Evolutionary conservation across 2,113 vertebrate genomes (phyloP).

Genomic region (Holacanthus passer): DNA sequence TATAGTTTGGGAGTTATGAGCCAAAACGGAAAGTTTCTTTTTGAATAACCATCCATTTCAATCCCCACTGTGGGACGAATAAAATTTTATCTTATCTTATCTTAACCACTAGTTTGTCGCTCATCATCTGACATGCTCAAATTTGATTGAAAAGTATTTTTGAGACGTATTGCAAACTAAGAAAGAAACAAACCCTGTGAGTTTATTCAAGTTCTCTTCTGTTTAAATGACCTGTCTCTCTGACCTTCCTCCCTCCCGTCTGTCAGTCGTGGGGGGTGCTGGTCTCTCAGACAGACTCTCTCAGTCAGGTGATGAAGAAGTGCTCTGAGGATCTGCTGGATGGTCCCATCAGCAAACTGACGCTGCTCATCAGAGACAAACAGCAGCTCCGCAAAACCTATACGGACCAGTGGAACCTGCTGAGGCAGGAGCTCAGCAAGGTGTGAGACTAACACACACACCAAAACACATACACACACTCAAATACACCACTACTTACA

Average conservation of each 20-base stretch:
- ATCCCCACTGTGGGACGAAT: too few relatives aligned
- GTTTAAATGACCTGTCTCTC: neutral
- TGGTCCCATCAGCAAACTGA: constrained; percentile 93
- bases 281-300: constrained; percentile 88
- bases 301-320: constrained; percentile 90
- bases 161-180: neutral
- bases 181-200: neutral
- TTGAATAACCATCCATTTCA: too few relatives aligned
- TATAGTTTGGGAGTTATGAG: neutral
- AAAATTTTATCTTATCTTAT: too few relatives aligned
- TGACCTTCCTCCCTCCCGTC: neutral
- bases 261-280: constrained; percentile 91
- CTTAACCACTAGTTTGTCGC: neutral
- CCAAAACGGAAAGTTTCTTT: neutral
- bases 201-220: neutral
- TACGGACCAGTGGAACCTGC: constrained; percentile 91
- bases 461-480: neutral
- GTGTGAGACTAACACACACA: constrained; percentile 21
- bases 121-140: neutral
- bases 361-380: constrained; percentile 93
- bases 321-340: constrained; percentile 90
- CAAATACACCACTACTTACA: neutral
- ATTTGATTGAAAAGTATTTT: neutral
- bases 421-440: constrained; percentile 90
- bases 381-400: constrained; percentile 93